phyloP scores from a whole-genome alignment of 2,113 vertebrate species.

The Oryzias woworae region DNA sequence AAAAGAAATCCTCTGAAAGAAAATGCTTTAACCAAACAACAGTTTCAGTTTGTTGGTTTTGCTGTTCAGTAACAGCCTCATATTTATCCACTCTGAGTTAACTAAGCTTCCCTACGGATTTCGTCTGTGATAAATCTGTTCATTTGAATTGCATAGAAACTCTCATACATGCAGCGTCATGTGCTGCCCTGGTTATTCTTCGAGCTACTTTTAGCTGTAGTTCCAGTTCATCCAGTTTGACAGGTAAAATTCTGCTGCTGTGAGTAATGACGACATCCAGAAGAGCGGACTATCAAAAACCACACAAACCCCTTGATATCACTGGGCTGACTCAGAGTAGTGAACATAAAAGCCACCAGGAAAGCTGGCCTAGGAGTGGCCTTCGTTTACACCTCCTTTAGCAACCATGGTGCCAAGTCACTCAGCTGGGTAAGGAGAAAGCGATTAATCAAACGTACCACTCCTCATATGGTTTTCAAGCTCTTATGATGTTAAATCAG shows the following conservation, averaged over 20 bases:
- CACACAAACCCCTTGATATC: constrained; percentile 14
- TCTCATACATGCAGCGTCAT: no score
- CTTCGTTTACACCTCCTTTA: not conserved
- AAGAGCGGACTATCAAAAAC: constrained; percentile 37
- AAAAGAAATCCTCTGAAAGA: no score
- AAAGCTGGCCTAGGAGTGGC: constrained; percentile 11
- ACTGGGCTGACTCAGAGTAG: constrained; percentile 28
- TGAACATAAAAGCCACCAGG: constrained; percentile 15
- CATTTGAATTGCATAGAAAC: not conserved
- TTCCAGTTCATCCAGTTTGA: constrained; percentile 57
- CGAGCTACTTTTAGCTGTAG: not conserved
- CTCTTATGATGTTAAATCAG: no score
- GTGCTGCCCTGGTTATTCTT: constrained; percentile 29
- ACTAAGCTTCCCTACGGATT: no score
- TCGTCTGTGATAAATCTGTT: not conserved
- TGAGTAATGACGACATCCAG: constrained; percentile 25
- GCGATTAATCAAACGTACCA: no score
- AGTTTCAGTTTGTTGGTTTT: no score
- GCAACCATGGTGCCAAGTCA: no score
- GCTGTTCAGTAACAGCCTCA: no score
- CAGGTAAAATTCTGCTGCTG: constrained; percentile 24
- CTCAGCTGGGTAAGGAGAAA: no score
- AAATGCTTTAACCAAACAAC: no score
- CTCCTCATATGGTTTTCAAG: no score
- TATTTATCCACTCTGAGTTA: no score